Percentiles rank a stretch among this genome's conserved stretches.
These are phyloP conservation scores for Globia sparganii DNA, from an alignment of 2,888 invertebrate genomes.

Conservation along the genomic window DNA sequence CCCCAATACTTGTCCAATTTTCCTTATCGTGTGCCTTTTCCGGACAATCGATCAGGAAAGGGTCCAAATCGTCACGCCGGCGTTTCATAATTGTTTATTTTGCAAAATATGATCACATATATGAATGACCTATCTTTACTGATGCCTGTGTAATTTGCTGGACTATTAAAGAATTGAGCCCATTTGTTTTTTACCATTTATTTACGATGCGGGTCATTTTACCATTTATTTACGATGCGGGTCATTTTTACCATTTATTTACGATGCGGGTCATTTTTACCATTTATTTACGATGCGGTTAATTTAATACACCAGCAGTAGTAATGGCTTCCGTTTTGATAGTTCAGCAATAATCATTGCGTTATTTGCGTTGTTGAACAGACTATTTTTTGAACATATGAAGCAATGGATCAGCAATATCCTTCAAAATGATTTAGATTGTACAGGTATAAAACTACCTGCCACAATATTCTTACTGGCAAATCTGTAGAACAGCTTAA, in stretches of 20 bases:
- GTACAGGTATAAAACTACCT: background rate
- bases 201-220: background rate
- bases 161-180: background rate
- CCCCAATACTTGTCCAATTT: too few relatives aligned
- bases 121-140: background rate
- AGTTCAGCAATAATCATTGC: too few relatives aligned
- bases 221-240: background rate
- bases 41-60: too few relatives aligned
- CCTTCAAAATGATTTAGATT: too few relatives aligned
- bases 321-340: too few relatives aligned
- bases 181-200: background rate
- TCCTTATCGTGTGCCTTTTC: too few relatives aligned
- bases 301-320: too few relatives aligned
- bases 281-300: background rate
- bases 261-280: background rate
- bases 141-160: background rate
- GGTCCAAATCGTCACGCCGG: too few relatives aligned
- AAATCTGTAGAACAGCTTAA: background rate
- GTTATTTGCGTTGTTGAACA: too few relatives aligned
- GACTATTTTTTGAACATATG: too few relatives aligned
- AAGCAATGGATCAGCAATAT: too few relatives aligned
- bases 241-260: background rate
- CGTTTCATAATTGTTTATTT: background rate
- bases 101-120: background rate
- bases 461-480: background rate